Base-by-base conservation (phyloP, 2,113 vertebrate species). In the Myotis lucifugus region DNA sequence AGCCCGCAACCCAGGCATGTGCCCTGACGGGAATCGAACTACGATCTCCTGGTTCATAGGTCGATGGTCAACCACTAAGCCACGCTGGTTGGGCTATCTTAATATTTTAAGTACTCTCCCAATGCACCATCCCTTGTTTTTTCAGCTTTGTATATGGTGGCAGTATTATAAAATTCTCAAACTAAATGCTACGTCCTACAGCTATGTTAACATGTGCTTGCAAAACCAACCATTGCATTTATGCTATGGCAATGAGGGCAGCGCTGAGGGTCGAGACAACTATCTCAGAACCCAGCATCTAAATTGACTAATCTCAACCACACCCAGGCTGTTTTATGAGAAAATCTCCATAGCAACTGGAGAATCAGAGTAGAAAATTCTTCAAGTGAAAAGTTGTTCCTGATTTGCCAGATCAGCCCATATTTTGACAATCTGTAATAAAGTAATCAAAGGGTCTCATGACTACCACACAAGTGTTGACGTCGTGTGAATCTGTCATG, bases 401-500 rank as follows among this genome's bases (percentile, higher is more conserved):
- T 85, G 90, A 70, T 93, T 90, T 97, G 92, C 94, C 95, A 95
- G 92, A 93, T 95, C 88, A 92, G 77, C 32, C 77, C 82, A 93
- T 85, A 88, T 93, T 95, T 88, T 95, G 85, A 97, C 95, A 95
- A 59, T 92, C 82, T 95, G 88, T 82, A 97, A 92, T 69, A 95
- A 97, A 85, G 90, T 92, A 82, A 94, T 88, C 92, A 48, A 91
- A 94, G 82, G 85, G 93, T 90, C 93, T 93, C 72, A 42, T 89
- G 87, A 96, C 76, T 83, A 84, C 73, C 83, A 91, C 40, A 37
- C n/a, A 77, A 86, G 72, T 93, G 95, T 87, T 94, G 97, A 93
- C 29, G 12, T 64, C 1, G 52, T 78, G 92, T 90, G 87, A 97
- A 90, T 96, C 8, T 87, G n/a, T 85, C 64, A 94, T 91, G 91